Percentiles rank a stretch among this genome's conserved stretches.
These are phyloP conservation scores for Congeria kusceri DNA, from an alignment of 2,888 invertebrate genomes.

Conservation along the genomic window DNA sequence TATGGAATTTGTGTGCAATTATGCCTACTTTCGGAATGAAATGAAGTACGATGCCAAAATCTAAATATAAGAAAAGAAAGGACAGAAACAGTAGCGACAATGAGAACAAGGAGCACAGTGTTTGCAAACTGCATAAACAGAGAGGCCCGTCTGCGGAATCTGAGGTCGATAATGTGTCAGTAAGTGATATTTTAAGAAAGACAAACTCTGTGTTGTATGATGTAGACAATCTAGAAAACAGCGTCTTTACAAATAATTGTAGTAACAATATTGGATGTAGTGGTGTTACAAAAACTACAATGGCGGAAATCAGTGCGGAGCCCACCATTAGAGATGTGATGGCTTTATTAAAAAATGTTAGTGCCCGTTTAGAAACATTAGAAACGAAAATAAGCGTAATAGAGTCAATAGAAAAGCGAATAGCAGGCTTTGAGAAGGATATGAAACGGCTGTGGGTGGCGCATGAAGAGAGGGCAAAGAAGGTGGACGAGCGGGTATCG, in stretches of 20 bases:
- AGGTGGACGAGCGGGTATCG: conserved; percentile 9
- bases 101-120: background rate
- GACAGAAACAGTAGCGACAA: conserved; percentile 4
- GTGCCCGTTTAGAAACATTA: background rate
- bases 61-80: conserved; percentile 9
- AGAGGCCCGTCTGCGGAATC: conserved; percentile 9
- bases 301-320: conserved; percentile 7
- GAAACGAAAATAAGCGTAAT: conserved; percentile 8
- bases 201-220: conserved; percentile 18
- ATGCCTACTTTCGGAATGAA: too few relatives aligned
- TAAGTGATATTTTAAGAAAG: conserved; percentile 14
- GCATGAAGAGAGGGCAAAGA: conserved; percentile 11
- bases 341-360: background rate
- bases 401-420: conserved; percentile 18
- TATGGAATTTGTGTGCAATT: too few relatives aligned
- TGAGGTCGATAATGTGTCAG: background rate
- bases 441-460: conserved; percentile 9
- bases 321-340: background rate
- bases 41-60: background rate
- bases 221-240: conserved; percentile 1
- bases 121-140: background rate
- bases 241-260: background rate
- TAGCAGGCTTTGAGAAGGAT: conserved; percentile 9
- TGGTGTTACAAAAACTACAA: background rate
- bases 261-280: too few relatives aligned